phyloP scores from a whole-genome alignment of 2,888 invertebrate genomes.

The Adelphocoris suturalis region DNA sequence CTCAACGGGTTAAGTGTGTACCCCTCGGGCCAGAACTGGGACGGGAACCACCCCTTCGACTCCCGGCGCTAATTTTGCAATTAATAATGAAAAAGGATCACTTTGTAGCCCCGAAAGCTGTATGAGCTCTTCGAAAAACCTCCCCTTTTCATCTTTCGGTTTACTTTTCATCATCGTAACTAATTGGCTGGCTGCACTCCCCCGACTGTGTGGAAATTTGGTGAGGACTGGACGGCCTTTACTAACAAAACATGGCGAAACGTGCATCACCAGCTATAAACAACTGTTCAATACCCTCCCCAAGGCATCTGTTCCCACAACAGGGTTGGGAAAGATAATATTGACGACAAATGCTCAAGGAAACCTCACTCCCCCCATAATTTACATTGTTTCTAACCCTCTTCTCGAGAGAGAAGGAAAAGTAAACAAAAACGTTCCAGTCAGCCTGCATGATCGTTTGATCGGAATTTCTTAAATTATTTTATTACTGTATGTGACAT shows the following conservation, averaged over 20 bases:
- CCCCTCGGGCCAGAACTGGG: conserved; percentile 24
- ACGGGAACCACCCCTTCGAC: not conserved
- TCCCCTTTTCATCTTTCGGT: conserved; percentile 15
- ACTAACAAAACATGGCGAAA: not conserved
- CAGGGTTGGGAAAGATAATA: not conserved
- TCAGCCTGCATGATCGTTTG: too few relatives aligned
- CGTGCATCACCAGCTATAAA: not conserved
- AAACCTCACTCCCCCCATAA: too few relatives aligned
- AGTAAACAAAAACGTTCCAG: too few relatives aligned
- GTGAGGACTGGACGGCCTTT: not conserved
- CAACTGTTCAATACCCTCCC: not conserved
- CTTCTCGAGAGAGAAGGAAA: too few relatives aligned
- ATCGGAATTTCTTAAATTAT: too few relatives aligned
- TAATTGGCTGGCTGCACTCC: not conserved
- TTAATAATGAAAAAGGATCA: conserved; percentile 50
- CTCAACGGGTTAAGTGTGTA: conserved; percentile 46
- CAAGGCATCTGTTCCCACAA: not conserved
- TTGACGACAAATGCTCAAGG: not conserved
- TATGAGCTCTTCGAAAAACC: not conserved
- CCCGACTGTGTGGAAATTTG: not conserved
- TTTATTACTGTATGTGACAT: too few relatives aligned
- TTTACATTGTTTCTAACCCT: too few relatives aligned
- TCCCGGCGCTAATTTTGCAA: conserved; percentile 19
- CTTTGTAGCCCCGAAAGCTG: conserved; percentile 21
- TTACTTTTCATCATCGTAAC: conserved; percentile 1